Percentiles rank a stretch among this genome's conserved stretches.
phyloP scores from a whole-genome alignment of 2,113 vertebrate genomes.

The Tachysurus vachellii region DNA sequence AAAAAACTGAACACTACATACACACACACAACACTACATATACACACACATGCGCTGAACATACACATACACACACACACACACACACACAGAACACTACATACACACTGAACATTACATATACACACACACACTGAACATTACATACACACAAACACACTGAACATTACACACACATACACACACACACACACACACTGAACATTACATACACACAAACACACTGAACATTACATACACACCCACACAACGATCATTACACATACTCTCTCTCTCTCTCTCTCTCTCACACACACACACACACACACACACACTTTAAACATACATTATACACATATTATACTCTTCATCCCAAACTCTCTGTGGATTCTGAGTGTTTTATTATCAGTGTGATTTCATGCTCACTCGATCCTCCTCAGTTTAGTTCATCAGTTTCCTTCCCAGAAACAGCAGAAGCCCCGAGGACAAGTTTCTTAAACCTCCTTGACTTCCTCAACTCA shows the following conservation, averaged over 20 bases:
- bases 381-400: background rate
- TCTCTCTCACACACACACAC: background rate
- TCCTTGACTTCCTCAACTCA: background rate
- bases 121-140: background rate
- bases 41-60: no score
- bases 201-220: background rate
- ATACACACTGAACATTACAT: background rate
- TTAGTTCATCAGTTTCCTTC: background rate
- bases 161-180: background rate
- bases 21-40: no score
- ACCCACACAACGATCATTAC: background rate
- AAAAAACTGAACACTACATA: no score
- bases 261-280: background rate
- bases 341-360: background rate
- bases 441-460: background rate
- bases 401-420: background rate
- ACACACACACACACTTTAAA: background rate
- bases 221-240: background rate
- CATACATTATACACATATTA: background rate
- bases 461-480: background rate
- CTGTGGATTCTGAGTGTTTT: background rate
- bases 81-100: no score
- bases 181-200: background rate
- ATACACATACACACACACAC: no score
- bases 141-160: background rate